Conservation (phyloP, 2,113 vertebrate species). For the Melanerpes formicivorus region DNA sequence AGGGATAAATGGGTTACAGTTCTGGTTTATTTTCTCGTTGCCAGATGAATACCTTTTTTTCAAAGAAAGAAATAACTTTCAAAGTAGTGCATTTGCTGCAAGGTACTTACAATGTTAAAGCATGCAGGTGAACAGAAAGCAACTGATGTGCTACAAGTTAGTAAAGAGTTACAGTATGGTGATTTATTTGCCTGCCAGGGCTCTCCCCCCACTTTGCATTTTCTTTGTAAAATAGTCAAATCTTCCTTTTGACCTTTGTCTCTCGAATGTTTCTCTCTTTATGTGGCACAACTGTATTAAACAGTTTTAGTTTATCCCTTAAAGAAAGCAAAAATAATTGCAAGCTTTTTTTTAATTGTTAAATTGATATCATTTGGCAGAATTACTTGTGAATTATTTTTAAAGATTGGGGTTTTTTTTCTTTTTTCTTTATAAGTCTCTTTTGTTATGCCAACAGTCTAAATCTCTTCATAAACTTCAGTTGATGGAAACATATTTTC, state of each 20-base stretch:
- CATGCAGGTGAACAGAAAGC: neutral
- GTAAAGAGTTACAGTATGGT: neutral
- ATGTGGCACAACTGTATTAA: neutral
- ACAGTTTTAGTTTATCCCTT: neutral
- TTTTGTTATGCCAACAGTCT: conserved; percentile 67
- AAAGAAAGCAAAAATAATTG: conserved; percentile 2
- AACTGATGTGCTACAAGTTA: neutral
- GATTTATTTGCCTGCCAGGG: neutral
- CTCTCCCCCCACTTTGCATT: neutral
- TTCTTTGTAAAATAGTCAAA: neutral
- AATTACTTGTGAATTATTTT: conserved; percentile 28
- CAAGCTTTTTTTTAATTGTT: neutral
- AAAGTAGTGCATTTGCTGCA: neutral
- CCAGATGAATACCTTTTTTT: neutral
- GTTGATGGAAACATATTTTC: conserved; percentile 77
- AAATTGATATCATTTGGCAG: conserved; percentile 30
- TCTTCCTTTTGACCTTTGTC: neutral
- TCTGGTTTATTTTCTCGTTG: neutral
- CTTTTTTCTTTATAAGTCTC: conserved; percentile 56
- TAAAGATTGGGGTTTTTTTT: conserved; percentile 22
- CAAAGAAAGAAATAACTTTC: neutral
- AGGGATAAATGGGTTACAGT: neutral
- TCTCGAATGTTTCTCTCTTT: neutral
- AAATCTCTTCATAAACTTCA: conserved; percentile 72
- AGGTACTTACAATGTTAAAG: neutral